Evolutionary conservation across 2,888 invertebrate species (phyloP).

Genomic region (Spisula solida): DNA sequence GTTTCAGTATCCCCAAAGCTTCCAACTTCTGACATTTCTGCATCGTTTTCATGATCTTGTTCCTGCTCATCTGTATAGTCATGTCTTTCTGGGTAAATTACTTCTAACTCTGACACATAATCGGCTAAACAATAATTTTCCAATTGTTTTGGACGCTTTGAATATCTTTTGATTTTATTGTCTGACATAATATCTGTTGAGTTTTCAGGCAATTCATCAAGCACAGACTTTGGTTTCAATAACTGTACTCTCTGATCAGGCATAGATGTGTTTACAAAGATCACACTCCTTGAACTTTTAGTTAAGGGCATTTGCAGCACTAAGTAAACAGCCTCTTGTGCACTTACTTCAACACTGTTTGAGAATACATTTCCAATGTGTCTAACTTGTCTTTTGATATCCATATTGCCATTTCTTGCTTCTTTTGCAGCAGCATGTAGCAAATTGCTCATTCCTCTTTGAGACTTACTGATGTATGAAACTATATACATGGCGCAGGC

Average conservation of each 20-base stretch:
- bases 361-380: constrained; percentile 68
- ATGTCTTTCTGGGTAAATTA: constrained; percentile 27
- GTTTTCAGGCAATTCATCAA: constrained; percentile 54
- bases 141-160: constrained; percentile 50
- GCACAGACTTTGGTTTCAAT: constrained; percentile 47
- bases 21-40: constrained; percentile 32
- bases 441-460: constrained; percentile 67
- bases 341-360: constrained; percentile 69
- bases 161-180: constrained; percentile 51
- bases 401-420: constrained; percentile 65
- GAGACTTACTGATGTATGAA: constrained; percentile 65
- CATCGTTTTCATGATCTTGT: constrained; percentile 28
- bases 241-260: constrained; percentile 62
- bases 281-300: constrained; percentile 62
- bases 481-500: constrained; percentile 59
- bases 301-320: constrained; percentile 70
- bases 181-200: constrained; percentile 66
- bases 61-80: background rate
- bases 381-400: constrained; percentile 59
- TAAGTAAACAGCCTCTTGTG: constrained; percentile 71
- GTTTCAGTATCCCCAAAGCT: constrained; percentile 37
- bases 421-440: constrained; percentile 65
- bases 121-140: constrained; percentile 55
- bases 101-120: background rate
- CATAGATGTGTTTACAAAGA: constrained; percentile 68